Evolutionary conservation across 2,113 vertebrate genomes (phyloP), one percentile per base, ranked within the genome.

Genomic region (Prinia subflava): DNA sequence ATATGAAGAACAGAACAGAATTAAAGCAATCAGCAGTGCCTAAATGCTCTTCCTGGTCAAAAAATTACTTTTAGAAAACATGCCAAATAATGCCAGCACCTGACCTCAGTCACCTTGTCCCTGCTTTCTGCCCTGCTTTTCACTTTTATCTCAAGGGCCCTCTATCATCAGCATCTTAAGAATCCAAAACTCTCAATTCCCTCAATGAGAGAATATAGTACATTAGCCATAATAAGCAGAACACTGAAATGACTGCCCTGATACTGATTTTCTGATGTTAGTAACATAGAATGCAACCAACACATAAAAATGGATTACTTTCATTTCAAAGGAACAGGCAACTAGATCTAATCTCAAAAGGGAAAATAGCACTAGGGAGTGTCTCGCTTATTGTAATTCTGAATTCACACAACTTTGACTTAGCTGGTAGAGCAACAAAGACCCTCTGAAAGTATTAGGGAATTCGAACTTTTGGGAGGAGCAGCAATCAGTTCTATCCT

Each of bases 401-500:
- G 79, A 77, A 73, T 86, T 91, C 50, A 33, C 75, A 81, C n/a
- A 44, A 64, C 47, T 86, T 80, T 1, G 4, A 15, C 18, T 88
- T 30, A 80, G 39, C 68, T 93, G 35, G 60, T 63, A 81, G 42
- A 80, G 68, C 90, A 94, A 93, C 70, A 78, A 94, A 90, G 71
- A 63, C 68, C 41, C 30, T 80, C 28, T 68, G 64, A 86, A 30
- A 83, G 56, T 88, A 83, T 13, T 68, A 52, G 42, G 35, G 75
- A 86, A 94, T 90, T 78, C 90, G 76, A 95, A 88, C 88, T 88
- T 91, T 64, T 62, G 69, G 44, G 53, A 94, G n/a, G 64, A 94
- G 70, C 44, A 42, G 67, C 57, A 87, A 94, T 82, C 65, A 68
- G 53, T 89, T 70, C 65, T 94, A 31, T 52, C 47, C 63, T 47